Base-by-base conservation (phyloP, 2,888 invertebrate species). In the Drosophila tripunctata region DNA sequence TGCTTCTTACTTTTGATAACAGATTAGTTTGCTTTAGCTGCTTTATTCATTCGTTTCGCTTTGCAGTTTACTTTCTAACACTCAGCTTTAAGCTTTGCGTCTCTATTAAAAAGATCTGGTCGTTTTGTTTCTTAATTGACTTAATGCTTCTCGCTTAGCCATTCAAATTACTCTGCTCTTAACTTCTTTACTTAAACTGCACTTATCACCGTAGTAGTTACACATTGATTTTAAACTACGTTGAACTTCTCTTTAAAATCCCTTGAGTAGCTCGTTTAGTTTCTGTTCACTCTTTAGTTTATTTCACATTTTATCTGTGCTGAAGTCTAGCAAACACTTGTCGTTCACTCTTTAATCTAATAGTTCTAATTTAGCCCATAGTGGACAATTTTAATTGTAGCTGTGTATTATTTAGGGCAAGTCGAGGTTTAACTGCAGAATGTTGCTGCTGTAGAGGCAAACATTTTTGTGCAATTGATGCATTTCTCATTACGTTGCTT, bases 401-500 rank as follows among this genome's bases (percentile, higher is more conserved):
- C 58, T 75, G 40, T 7, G 8, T 14, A 14, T 52, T 71, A 67
- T 69, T 41, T 56, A 63, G 17, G 52, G 35, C 50, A 31, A 50
- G 33, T 17, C 12, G 15, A 19, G 47, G 35, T 43, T 17, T 30
- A 50, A 62, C 27, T 40, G 38, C 54, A 14, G 14, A 38, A 41
- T 19, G 55, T 22, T 51, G 57, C 40, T 33, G 15, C 51, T 62
- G 17, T 63, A 68, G 52, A 55, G 24, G 41, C 41, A 31, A 72
- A 67, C 67, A 62, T 56, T 71, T 74, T 67, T 58, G 47, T 58
- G 76, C 73, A 61, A 67, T 78, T 78, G 78, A 78, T 76, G 75
- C 63, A 71, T 80, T 80, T 77, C 65, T 63, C 78, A 66, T 77
- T 83, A 62, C 60, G 73, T 30, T 64, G 64, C 67, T 36, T 43